Evolutionary conservation across 2,888 invertebrate genomes (phyloP).

Genomic region (Noctua comes): DNA sequence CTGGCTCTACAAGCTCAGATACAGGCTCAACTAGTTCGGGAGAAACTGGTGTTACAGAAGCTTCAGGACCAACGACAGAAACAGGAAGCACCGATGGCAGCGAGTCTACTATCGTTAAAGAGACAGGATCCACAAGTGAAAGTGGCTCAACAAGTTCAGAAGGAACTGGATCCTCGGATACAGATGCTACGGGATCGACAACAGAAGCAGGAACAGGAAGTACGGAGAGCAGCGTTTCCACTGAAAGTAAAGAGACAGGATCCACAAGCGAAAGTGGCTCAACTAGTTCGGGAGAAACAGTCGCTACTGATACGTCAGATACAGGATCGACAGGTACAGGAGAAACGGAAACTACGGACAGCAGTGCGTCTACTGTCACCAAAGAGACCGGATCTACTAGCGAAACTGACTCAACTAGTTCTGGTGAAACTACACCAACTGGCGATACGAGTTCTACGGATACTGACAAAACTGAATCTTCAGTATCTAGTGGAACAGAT

Average conservation of each 20-base stretch:
- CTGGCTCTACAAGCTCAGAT: constrained; percentile 22
- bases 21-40: constrained; percentile 12
- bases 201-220: constrained; percentile 30
- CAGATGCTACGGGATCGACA: constrained; percentile 14
- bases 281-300: constrained; percentile 27
- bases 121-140: constrained; percentile 23
- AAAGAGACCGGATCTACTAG: constrained; percentile 23
- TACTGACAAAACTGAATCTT: constrained; percentile 2
- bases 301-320: constrained; percentile 8
- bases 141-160: constrained; percentile 14
- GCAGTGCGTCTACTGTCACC: constrained; percentile 5
- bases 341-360: constrained; percentile 24
- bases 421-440: constrained; percentile 7
- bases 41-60: neutral
- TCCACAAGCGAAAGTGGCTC: constrained; percentile 12
- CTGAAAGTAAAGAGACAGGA: constrained; percentile 1
- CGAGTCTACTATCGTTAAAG: constrained; percentile 11
- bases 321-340: constrained; percentile 11
- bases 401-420: constrained; percentile 26
- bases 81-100: constrained; percentile 13
- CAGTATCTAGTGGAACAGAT: constrained; percentile 27
- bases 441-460: constrained; percentile 10
- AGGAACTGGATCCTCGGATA: constrained; percentile 25
- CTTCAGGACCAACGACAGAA: constrained; percentile 13
- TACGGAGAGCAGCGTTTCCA: constrained; percentile 28